phyloP scores from a whole-genome alignment of 2,797 vertebrate species.

The Selene dorsalis region DNA sequence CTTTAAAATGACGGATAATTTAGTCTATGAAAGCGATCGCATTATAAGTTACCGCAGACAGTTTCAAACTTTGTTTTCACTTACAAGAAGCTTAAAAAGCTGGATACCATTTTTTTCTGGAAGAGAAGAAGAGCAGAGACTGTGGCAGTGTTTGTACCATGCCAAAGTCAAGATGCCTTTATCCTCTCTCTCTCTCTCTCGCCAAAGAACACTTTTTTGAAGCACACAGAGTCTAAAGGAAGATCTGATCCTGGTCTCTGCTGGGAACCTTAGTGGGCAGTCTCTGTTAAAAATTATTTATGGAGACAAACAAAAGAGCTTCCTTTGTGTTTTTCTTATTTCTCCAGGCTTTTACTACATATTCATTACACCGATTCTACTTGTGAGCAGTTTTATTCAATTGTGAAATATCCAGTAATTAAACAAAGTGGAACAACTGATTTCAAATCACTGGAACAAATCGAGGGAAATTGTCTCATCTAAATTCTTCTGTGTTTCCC shows the following conservation, averaged over 20 bases:
- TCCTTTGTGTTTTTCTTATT: conserved; percentile 21
- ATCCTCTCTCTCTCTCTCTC: conserved; percentile 4
- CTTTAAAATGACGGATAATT: neutral
- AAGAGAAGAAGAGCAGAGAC: conserved; percentile 18
- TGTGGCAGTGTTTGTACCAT: conserved; percentile 14
- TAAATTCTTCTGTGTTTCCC: neutral
- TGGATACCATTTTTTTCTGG: neutral
- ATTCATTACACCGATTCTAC: neutral
- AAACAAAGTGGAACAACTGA: neutral
- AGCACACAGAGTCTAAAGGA: conserved; percentile 13
- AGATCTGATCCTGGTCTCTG: conserved; percentile 4
- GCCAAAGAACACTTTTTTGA: conserved; percentile 21
- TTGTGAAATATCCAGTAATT: neutral
- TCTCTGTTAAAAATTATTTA: conserved; percentile 24
- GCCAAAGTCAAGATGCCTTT: conserved; percentile 32
- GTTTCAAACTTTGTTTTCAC: conserved; percentile 27
- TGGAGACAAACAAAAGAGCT: conserved; percentile 22
- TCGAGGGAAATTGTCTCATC: neutral
- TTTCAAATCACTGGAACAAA: neutral
- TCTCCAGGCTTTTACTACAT: neutral
- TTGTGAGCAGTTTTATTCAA: neutral
- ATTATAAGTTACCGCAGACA: conserved; percentile 28
- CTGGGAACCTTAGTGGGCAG: conserved; percentile 28
- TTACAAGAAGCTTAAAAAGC: conserved; percentile 16
- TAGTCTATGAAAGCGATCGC: neutral